Base-by-base conservation (phyloP, 2,888 invertebrate species). In the Myopa tessellatipennis region DNA sequence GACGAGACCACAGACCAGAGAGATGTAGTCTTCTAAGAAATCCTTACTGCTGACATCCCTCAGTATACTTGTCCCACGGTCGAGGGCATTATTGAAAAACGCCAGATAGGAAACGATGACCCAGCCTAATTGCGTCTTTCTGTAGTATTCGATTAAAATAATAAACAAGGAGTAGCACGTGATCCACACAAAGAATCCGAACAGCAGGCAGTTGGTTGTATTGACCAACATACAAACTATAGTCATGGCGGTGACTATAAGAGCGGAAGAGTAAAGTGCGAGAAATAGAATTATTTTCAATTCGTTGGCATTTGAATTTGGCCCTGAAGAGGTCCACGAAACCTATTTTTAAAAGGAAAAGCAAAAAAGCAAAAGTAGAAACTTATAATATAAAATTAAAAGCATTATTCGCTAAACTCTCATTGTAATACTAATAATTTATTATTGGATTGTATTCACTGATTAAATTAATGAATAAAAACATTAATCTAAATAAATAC, bases 41-140 rank as follows among this genome's bases (percentile, higher is more conserved):
- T 3, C 16, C 45, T 6, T 10, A 45, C 8, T 10, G 7, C 16
- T 45, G 34, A 77, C 74, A 40, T 77, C 50, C 4, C 74, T 63
- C 74, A 84, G 80, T 60, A 83, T 55, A 36, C 82, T 79, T 83
- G 87, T 82, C 18, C 82, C 81, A 68, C 80, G 84, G 4, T 83
- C 80, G 67, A 85, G 76, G 12, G 84, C 81, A 76, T 85, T 86
- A 70, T 83, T 85, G 55, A 85, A 84, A 73, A 87, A 87, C 12
- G 79, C 0, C 10, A 82, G 34, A 65, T 84, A 79, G 70, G 84
- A 82, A 26, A 83, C 77, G 10, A 82, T 75, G 0, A 83, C 75
- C 16, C 78, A 78, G 78, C 72, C 55, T 14, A 26, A 79, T 73
- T 73, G 80, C 45, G 58, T 82, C 81, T 82, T 81, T 81, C 58